These are phyloP conservation scores for Nipponacmea schrenckii DNA, from an alignment of 2,888 invertebrate species.

Conservation along the genomic window DNA sequence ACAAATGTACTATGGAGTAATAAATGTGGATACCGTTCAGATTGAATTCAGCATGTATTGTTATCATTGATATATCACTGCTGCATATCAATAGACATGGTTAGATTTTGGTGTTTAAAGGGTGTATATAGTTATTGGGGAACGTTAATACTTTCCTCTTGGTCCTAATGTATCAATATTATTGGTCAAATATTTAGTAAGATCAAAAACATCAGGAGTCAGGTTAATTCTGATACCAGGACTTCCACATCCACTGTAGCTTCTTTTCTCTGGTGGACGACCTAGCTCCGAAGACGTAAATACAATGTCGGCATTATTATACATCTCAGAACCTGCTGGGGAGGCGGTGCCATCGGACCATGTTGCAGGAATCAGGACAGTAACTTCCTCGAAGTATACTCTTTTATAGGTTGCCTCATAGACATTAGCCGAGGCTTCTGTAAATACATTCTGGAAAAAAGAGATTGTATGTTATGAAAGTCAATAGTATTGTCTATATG, in stretches of 20 bases:
- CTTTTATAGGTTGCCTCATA: constrained; percentile 71
- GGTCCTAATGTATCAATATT: constrained; percentile 8
- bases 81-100: too few species aligned
- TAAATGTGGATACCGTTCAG: too few species aligned
- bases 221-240: constrained; percentile 50
- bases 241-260: constrained; percentile 52
- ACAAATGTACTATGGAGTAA: too few species aligned
- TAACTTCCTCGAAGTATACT: constrained; percentile 72
- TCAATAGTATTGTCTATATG: too few species aligned
- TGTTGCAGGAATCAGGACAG: constrained; percentile 73
- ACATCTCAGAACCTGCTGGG: constrained; percentile 27
- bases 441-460: constrained; percentile 70
- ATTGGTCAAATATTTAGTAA: constrained; percentile 18
- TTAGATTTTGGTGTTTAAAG: background rate
- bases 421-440: constrained; percentile 73
- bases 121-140: background rate
- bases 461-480: too few species aligned
- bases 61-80: too few species aligned
- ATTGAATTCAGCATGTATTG: too few species aligned
- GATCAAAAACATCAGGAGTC: constrained; percentile 46
- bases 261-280: constrained; percentile 38
- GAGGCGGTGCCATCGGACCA: constrained; percentile 67
- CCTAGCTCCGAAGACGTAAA: constrained; percentile 37
- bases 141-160: background rate
- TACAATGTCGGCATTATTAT: constrained; percentile 71